Conservation (phyloP, 2,797 vertebrate species). For the Enteromius trimaculatus region DNA sequence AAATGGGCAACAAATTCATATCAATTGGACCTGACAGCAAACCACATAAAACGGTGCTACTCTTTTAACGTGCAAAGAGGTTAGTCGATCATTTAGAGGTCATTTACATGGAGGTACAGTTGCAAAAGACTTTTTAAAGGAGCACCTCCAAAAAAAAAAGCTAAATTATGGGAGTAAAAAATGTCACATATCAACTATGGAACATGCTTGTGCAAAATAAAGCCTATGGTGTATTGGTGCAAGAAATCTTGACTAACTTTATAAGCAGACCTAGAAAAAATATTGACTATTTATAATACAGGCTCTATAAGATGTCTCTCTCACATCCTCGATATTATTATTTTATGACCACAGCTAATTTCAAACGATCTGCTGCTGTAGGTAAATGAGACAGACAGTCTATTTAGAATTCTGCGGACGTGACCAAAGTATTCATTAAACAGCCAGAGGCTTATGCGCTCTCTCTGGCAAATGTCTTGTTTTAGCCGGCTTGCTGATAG, state of each 20-base stretch:
- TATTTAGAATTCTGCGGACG: slow-evolving; percentile 38
- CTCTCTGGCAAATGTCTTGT: not conserved
- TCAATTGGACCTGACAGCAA: slow-evolving; percentile 2
- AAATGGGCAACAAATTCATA: not conserved
- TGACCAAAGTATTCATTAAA: slow-evolving; percentile 19
- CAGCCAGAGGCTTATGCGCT: slow-evolving; percentile 24
- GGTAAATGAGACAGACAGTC: slow-evolving; percentile 15
- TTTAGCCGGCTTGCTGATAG: not conserved
- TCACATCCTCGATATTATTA: slow-evolving; percentile 23
- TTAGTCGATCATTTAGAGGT: not conserved
- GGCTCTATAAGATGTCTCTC: not conserved
- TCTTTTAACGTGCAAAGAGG: not conserved
- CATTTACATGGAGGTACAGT: not conserved
- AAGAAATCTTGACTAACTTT: not conserved
- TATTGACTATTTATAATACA: not conserved
- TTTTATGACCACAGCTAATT: slow-evolving; percentile 35
- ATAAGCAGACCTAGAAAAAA: not conserved
- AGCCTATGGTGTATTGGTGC: not conserved
- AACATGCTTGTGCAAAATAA: not conserved
- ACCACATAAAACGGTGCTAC: not conserved
- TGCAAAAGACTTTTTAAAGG: too few relatives aligned
- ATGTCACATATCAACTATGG: not conserved
- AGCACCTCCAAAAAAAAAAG: not conserved
- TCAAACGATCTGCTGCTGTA: slow-evolving; percentile 14
- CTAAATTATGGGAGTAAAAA: not conserved